Evolutionary conservation across 2,888 invertebrate species (phyloP).

Genomic region (Muschampia plurimacula): DNA sequence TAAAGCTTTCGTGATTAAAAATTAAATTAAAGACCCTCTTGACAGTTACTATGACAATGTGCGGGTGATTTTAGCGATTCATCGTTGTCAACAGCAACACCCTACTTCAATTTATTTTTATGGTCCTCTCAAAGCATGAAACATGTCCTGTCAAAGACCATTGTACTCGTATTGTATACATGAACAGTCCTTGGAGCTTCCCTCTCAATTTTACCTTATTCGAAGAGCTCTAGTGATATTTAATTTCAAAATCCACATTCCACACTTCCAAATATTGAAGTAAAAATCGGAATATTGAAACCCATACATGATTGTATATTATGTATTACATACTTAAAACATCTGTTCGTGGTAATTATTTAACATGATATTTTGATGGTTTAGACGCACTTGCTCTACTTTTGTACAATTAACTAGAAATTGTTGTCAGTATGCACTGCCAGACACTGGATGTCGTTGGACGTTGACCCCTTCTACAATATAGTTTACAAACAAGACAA

Average conservation of each 20-base stretch:
- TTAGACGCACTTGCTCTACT: not conserved
- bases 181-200: not conserved
- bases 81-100: not conserved
- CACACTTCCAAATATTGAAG: not conserved
- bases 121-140: not conserved
- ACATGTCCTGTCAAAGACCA: not conserved
- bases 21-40: not conserved
- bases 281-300: not conserved
- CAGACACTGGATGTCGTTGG: slow-evolving; percentile 1
- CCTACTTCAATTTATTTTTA: not conserved
- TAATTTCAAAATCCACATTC: not conserved
- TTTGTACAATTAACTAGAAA: not conserved
- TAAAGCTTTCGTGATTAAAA: not conserved
- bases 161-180: not conserved
- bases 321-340: too few relatives aligned
- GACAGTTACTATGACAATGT: not conserved
- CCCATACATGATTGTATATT: not conserved
- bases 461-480: slow-evolving; percentile 2
- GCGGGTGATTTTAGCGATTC: not conserved
- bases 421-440: slow-evolving; percentile 2
- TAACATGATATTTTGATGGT: not conserved
- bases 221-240: too few relatives aligned
- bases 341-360: too few relatives aligned
- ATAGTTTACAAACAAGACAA: slow-evolving; percentile 6
- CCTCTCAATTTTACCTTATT: not conserved